Percentiles rank a stretch among this genome's conserved stretches.
Conservation (phyloP, 1,140 invertebrate species). For the Zaprionus kolodkinae region DNA sequence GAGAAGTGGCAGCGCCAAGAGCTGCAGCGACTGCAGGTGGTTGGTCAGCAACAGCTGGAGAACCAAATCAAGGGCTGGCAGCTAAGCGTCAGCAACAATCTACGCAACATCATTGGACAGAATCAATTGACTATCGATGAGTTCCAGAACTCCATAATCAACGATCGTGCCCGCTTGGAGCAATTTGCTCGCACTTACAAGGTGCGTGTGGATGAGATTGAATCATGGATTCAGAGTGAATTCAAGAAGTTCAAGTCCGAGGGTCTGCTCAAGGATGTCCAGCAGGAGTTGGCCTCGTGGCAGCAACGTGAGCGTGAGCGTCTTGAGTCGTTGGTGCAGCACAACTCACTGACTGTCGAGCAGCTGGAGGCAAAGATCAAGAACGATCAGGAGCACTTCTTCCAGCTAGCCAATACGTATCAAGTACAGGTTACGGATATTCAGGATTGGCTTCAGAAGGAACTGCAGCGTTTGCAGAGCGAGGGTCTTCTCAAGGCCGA, state of each 20-base stretch:
- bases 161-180: constrained; percentile 69
- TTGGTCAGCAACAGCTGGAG: constrained; percentile 67
- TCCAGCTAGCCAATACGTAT: constrained; percentile 73
- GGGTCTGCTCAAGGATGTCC: constrained; percentile 73
- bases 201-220: constrained; percentile 75
- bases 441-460: constrained; percentile 78
- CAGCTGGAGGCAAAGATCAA: constrained; percentile 77
- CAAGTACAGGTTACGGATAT: constrained; percentile 74
- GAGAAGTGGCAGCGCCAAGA: constrained; percentile 78
- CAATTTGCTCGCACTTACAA: constrained; percentile 72
- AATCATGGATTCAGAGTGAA: constrained; percentile 75
- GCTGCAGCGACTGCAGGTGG: constrained; percentile 64
- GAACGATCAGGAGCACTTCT: constrained; percentile 73
- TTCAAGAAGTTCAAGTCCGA: constrained; percentile 72
- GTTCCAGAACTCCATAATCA: constrained; percentile 70
- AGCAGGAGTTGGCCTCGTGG: constrained; percentile 71
- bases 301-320: constrained; percentile 76
- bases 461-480: constrained; percentile 68
- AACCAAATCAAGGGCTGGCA: constrained; percentile 78
- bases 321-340: constrained; percentile 64
- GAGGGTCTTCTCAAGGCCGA: constrained; percentile 75
- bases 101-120: constrained; percentile 64
- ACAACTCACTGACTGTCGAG: constrained; percentile 71
- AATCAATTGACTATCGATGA: constrained; percentile 78
- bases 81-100: constrained; percentile 56